Conservation (phyloP, 2,797 vertebrate genomes). For the Tiaroga cobitis region DNA sequence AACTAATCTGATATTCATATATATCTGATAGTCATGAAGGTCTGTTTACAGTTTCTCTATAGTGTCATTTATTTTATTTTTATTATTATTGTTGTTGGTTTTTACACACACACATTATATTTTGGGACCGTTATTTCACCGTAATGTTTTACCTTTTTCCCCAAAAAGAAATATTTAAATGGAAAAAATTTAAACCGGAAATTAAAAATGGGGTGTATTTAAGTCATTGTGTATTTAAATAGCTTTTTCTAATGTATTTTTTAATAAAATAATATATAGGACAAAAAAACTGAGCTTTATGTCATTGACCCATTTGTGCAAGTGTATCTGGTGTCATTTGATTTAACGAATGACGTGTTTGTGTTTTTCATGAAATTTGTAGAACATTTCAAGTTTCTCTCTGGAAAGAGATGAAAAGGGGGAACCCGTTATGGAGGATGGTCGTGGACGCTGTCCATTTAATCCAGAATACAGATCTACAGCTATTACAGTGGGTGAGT, state of each 20-base stretch:
- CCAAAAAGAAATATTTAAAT: neutral
- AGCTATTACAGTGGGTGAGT: conserved; percentile 90
- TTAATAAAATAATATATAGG: neutral
- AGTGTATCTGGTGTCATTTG: conserved; percentile 27
- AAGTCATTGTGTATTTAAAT: neutral
- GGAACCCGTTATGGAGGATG: conserved; percentile 84
- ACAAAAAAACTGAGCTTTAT: neutral
- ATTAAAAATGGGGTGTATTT: neutral
- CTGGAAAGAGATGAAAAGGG: conserved; percentile 78
- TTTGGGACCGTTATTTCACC: neutral
- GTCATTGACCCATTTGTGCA: neutral
- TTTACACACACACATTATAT: neutral
- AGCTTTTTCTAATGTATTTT: neutral
- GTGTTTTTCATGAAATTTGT: conserved; percentile 51
- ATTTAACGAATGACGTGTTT: conserved; percentile 55
- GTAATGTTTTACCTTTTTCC: neutral
- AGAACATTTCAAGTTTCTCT: conserved; percentile 85
- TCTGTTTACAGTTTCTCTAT: neutral
- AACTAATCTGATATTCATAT: neutral
- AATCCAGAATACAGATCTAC: conserved; percentile 93
- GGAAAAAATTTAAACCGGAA: neutral
- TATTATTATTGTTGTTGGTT: neutral
- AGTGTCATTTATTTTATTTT: neutral
- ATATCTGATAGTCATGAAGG: no score
- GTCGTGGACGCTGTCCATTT: conserved; percentile 91